Evolutionary conservation across 2,797 vertebrate species (phyloP), one percentile per base, ranked within the genome.

Genomic region (Saguinus oedipus): DNA sequence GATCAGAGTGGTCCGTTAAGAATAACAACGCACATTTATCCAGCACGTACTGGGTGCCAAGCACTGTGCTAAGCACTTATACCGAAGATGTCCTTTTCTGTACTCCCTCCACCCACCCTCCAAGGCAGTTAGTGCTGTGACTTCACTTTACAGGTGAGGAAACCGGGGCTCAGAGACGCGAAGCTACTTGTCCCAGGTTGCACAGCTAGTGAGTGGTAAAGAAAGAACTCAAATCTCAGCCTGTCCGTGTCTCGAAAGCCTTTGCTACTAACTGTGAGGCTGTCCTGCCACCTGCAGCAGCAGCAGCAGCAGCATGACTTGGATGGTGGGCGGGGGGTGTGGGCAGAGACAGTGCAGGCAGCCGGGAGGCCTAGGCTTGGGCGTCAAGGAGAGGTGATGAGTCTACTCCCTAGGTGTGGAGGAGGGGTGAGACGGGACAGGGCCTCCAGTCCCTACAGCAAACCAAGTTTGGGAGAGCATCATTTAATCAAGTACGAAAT

Each of bases 11-110:
- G 33, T 68, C 26, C 46, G 86, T 64, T 48, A 78, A 57, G 50
- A 68, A 20, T 22, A 55, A 53, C 12, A 61, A 53, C 7, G 36
- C 30, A 1, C 33, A 13, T 93, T 84, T 88, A 68, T 76, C 72
- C 64, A 96, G 86, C 50, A 64, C 14, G 14, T 90, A 75, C 53
- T 46, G 9, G 78, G 57, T 94, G 80, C 94, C 94, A 93, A 81
- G 94, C 70, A 64, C 72, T 82, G 96, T 90, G 93, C 90, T 96
- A 89, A 98, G 92, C 44, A 78, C 50, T 96, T 74, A 82, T 36
- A 72, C 3, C 10, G 50, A 78, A 11, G 7, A 76, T n/a, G 30
- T 22, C 39, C 30, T 33, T 92, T 95, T 61, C 0, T 76, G 1
- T 95, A 46, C 79, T 53, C 26, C 39, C 8, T 74, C 10, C 12